Base-by-base conservation (phyloP, 2,888 invertebrate species). In the Tetragonisca angustula region DNA sequence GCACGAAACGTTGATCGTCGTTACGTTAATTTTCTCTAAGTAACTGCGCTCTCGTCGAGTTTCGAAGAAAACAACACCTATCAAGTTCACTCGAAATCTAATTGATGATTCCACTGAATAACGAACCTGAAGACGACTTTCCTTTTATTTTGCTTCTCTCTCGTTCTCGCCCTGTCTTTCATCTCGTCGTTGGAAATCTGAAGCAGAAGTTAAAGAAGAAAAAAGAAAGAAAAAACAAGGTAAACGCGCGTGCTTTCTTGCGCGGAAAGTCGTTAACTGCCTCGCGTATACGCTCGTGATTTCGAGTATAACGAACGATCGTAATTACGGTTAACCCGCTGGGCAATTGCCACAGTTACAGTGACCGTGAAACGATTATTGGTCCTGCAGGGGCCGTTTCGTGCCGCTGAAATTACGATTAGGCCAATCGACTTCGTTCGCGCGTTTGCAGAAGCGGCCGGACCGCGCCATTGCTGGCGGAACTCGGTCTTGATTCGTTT, bases 281-380 rank as follows among this genome's bases (percentile, higher is more conserved):
- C 11, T 43, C n/a, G 79, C 49, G 59, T 64, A 43, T 61, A 62
- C 36, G 52, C 27, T 62, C 65, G 50, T 64, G 72, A 79, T 82
- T 43, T 72, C 81, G 83, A 76, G 81, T 84, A 84, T 86, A 88
- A 88, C 88, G 84, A 79, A 80, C 87, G 87, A 71, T 83, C 79
- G 87, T 89, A 88, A 89, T 89, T 89, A 88, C 88, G 81, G 86
- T 84, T 87, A 85, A 89, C 82, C 84, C 78, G 79, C 56, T 67
- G 79, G 79, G 89, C 88, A 88, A 89, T 89, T 89, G 85, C 89
- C 84, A 85, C 84, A 84, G 88, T 84, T 89, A 88, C 88, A 84
- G 88, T 89, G 86, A 88, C 88, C 89, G 88, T 89, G 89, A 89
- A 89, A 89, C 88, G 89, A 88, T 87, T 89, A 89, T 89, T 89